phyloP scores from a whole-genome alignment of 1,140 invertebrate genomes.

The Batillaria attramentaria region DNA sequence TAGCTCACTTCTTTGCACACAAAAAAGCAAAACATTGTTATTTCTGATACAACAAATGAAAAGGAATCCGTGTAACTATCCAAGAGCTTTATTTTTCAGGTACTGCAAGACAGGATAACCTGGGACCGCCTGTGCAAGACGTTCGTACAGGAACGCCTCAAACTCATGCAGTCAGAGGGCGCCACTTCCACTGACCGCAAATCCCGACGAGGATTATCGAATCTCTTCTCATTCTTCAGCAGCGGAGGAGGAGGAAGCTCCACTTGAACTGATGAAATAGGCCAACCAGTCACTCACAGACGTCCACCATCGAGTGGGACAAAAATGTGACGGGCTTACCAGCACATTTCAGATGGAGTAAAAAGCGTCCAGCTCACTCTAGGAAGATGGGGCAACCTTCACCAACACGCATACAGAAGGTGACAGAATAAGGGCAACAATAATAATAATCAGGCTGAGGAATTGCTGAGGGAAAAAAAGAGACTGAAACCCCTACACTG shows the following conservation, averaged over 20 bases:
- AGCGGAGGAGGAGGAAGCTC: not conserved
- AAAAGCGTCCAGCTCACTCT: too few species aligned
- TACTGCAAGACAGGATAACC: constrained; percentile 47
- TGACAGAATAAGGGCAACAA: too few species aligned
- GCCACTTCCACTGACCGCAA: not conserved
- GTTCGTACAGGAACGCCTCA: constrained; percentile 52
- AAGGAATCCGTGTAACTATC: not conserved
- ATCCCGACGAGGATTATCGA: not conserved
- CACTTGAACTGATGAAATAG: not conserved
- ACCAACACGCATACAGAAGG: too few species aligned
- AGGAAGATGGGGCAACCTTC: too few species aligned
- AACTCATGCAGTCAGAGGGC: constrained; percentile 35
- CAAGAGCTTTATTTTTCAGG: constrained; percentile 43
- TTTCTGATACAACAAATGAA: too few species aligned
- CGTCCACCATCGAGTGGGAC: too few species aligned
- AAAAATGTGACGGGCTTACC: too few species aligned
- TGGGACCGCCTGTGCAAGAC: constrained; percentile 57
- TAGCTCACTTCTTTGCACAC: too few species aligned
- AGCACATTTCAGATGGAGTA: too few species aligned
- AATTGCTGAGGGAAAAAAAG: too few species aligned
- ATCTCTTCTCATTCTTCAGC: not conserved
- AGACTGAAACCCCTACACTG: too few species aligned
- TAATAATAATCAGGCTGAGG: too few species aligned
- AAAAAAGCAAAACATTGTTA: not conserved
- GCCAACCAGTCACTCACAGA: not conserved